Percentiles rank a stretch among this genome's conserved stretches.
phyloP scores from a whole-genome alignment of 2,797 vertebrate species.

The Hyperoplus immaculatus region DNA sequence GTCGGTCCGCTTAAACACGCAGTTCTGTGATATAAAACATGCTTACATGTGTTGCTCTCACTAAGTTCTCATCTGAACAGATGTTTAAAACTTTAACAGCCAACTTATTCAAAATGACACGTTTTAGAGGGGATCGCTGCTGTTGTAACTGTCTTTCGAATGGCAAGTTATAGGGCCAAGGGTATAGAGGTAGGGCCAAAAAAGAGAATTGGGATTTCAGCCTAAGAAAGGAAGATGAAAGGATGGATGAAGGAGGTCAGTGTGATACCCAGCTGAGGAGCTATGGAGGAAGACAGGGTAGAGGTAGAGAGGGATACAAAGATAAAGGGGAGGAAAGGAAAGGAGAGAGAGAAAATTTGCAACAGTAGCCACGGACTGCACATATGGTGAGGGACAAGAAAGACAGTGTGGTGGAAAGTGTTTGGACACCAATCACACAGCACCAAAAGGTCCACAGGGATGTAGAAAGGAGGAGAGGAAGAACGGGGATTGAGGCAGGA shows the following conservation, averaged over 20 bases:
- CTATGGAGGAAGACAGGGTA: slow-evolving; percentile 13
- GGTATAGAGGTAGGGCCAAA: too few relatives aligned
- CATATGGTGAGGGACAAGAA: slow-evolving; percentile 43
- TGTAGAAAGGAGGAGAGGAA: slow-evolving; percentile 20
- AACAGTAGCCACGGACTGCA: slow-evolving; percentile 44
- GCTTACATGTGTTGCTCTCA: too few relatives aligned
- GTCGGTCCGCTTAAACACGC: too few relatives aligned
- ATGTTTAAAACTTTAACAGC: too few relatives aligned
- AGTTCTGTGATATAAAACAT: too few relatives aligned
- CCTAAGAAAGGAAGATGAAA: not conserved
- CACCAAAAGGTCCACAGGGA: slow-evolving; percentile 51
- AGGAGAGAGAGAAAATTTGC: slow-evolving; percentile 15
- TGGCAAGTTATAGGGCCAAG: too few relatives aligned
- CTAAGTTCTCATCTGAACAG: too few relatives aligned
- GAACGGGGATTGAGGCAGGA: slow-evolving; percentile 31
- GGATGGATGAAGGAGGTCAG: not conserved
- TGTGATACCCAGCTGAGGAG: slow-evolving; percentile 19
- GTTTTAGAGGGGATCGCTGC: too few relatives aligned
- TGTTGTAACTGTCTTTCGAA: too few relatives aligned
- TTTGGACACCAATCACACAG: slow-evolving; percentile 37
- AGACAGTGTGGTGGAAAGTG: slow-evolving; percentile 42
- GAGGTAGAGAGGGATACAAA: slow-evolving; percentile 5
- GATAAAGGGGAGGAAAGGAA: slow-evolving; percentile 4
- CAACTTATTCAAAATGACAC: too few relatives aligned
- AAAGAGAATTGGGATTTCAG: too few relatives aligned